phyloP scores from a whole-genome alignment of 1,140 invertebrate species.

The Penaeus vannamei region DNA sequence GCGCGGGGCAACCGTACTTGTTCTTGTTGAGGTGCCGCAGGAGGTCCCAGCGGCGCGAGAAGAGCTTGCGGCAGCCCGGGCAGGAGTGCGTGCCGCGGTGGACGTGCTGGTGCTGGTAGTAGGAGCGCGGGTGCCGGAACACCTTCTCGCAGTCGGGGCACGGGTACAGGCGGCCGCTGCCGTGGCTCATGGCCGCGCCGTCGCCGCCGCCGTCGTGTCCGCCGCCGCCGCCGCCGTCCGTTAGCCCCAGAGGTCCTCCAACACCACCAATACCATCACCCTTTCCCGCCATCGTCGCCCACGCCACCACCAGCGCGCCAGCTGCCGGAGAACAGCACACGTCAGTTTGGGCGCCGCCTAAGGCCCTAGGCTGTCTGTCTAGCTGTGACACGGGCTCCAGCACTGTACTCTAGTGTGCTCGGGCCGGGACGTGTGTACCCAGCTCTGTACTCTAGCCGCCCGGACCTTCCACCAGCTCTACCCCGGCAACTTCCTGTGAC shows the following conservation, averaged over 20 bases:
- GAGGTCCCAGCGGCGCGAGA: conserved; percentile 68
- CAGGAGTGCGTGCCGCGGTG: conserved; percentile 68
- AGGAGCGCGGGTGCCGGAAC: conserved; percentile 67
- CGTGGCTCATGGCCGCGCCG: background rate
- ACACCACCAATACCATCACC: conserved; percentile 52
- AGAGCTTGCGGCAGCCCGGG: conserved; percentile 67
- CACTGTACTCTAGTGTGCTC: conserved; percentile 41
- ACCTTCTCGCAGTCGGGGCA: conserved; percentile 68
- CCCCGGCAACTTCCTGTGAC: conserved; percentile 1
- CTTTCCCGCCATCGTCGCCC: conserved; percentile 57
- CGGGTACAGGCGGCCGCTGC: conserved; percentile 48
- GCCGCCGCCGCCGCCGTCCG: conserved; percentile 38
- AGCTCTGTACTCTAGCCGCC: conserved; percentile 41
- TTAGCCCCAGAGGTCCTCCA: conserved; percentile 33
- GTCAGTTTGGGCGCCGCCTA: conserved; percentile 47
- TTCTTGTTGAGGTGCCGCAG: conserved; percentile 68
- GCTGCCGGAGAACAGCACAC: conserved; percentile 65
- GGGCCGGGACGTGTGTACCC: background rate
- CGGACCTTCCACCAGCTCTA: background rate
- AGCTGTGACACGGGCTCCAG: too few species aligned
- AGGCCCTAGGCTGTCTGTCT: background rate
- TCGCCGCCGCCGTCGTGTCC: background rate
- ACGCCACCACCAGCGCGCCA: conserved; percentile 62
- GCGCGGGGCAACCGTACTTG: conserved; percentile 68
- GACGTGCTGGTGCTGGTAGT: conserved; percentile 68